phyloP scores from a whole-genome alignment of 2,888 invertebrate species.

The Pollenia angustigena region DNA sequence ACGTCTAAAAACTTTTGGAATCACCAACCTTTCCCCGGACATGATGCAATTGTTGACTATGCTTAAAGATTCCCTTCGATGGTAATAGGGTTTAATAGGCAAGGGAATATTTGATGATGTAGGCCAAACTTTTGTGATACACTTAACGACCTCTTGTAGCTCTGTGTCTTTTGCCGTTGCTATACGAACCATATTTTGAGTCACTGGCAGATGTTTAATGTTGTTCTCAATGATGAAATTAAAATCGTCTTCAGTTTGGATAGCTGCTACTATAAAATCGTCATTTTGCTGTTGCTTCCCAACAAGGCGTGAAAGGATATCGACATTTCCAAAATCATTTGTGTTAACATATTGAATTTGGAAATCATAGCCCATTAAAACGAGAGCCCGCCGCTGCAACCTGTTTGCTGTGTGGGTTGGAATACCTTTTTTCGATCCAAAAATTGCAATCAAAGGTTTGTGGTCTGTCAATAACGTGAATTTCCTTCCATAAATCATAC shows the following conservation, averaged over 20 bases:
- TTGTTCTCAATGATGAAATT: slow-evolving; percentile 6
- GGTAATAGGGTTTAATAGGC: not conserved
- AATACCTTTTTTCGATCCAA: slow-evolving; percentile 74
- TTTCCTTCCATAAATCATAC: slow-evolving; percentile 45
- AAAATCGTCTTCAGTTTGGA: not conserved
- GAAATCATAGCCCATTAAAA: slow-evolving; percentile 38
- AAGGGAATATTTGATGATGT: not conserved
- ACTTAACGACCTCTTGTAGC: slow-evolving; percentile 15
- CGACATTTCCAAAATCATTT: slow-evolving; percentile 26
- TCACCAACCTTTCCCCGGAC: not conserved
- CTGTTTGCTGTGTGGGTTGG: slow-evolving; percentile 53
- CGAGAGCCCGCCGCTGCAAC: slow-evolving; percentile 13
- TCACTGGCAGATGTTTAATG: not conserved
- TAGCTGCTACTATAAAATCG: slow-evolving; percentile 5
- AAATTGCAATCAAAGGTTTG: slow-evolving; percentile 30
- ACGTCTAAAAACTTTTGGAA: slow-evolving; percentile 16
- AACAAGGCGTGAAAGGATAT: not conserved
- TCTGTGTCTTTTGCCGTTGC: slow-evolving; percentile 2
- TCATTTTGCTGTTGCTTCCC: not conserved
- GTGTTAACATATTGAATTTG: slow-evolving; percentile 42
- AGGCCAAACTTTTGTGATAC: not conserved
- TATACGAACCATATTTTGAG: too few relatives aligned
- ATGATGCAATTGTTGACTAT: slow-evolving; percentile 26
- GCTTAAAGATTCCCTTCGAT: slow-evolving; percentile 3
- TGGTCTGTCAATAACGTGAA: slow-evolving; percentile 44